phyloP scores from a whole-genome alignment of 2,113 vertebrate genomes.

The Erpornis zantholeuca region DNA sequence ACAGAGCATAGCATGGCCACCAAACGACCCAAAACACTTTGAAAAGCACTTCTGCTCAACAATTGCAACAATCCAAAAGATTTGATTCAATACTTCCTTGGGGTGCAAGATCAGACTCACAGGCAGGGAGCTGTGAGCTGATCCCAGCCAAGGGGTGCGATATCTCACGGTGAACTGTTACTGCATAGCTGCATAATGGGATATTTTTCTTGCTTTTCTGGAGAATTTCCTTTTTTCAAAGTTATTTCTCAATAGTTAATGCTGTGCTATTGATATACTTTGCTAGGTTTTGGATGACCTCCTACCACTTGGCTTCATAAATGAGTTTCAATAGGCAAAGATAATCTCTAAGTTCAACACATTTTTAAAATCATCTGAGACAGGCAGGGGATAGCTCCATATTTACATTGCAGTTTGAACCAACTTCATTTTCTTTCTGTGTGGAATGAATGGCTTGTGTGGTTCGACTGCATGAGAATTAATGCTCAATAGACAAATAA shows the following conservation, averaged over 20 bases:
- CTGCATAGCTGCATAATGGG: not conserved
- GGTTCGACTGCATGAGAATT: not conserved
- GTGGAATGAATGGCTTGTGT: not conserved
- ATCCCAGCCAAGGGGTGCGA: rapidly evolving
- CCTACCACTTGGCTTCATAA: not conserved
- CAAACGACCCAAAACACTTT: not conserved
- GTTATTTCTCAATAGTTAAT: not conserved
- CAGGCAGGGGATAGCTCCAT: not conserved
- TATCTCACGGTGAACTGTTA: not conserved
- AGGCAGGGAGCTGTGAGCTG: not conserved
- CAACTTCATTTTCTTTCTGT: not conserved
- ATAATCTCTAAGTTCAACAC: not conserved
- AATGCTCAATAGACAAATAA: conserved; percentile 20
- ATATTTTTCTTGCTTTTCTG: not conserved
- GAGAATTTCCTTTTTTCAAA: not conserved
- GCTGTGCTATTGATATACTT: not conserved
- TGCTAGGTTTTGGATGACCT: not conserved
- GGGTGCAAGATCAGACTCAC: not conserved
- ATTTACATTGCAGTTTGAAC: not conserved
- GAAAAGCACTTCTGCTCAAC: not conserved
- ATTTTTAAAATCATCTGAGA: not conserved
- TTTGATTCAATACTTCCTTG: not conserved
- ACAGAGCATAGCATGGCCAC: not conserved
- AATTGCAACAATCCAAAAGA: not conserved
- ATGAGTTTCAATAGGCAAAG: not conserved